Percentiles rank a stretch among this genome's conserved stretches.
Evolutionary conservation across 2,797 vertebrate species (phyloP).

Genomic region (Decapterus maruadsi): DNA sequence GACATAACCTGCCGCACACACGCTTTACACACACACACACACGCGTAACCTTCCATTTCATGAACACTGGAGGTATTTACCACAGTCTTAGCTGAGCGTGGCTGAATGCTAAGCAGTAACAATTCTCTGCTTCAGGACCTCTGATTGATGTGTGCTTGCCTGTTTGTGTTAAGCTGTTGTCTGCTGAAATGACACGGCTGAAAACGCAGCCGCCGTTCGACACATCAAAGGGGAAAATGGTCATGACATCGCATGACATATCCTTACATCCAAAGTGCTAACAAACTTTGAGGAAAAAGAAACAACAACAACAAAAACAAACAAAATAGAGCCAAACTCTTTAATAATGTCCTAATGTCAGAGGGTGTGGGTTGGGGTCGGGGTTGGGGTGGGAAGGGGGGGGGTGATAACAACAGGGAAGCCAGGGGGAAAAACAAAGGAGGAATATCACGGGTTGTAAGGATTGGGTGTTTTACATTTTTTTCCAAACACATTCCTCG

Average conservation of each 20-base stretch:
- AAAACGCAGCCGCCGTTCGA: constrained; percentile 73
- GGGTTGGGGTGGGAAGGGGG: too few relatives aligned
- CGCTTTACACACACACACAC: constrained; percentile 30
- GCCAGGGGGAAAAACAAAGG: constrained; percentile 46
- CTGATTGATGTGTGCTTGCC: constrained; percentile 86
- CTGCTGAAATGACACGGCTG: constrained; percentile 84
- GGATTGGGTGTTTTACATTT: constrained; percentile 34
- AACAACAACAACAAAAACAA: neutral
- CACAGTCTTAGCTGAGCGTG: constrained; percentile 76
- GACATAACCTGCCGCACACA: constrained; percentile 43
- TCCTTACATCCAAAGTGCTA: constrained; percentile 73
- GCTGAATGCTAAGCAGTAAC: constrained; percentile 81
- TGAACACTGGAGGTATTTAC: constrained; percentile 78
- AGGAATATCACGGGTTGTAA: constrained; percentile 44
- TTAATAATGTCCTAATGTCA: constrained; percentile 48
- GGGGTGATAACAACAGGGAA: constrained; percentile 17
- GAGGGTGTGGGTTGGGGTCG: neutral
- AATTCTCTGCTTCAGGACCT: constrained; percentile 80
- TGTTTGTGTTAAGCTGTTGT: constrained; percentile 85
- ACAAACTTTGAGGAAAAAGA: constrained; percentile 53
- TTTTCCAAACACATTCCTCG: constrained; percentile 50
- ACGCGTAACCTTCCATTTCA: constrained; percentile 59
- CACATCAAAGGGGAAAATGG: constrained; percentile 71
- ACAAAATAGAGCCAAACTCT: constrained; percentile 51
- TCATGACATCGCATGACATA: constrained; percentile 66